Conservation (phyloP, 2,113 vertebrate genomes). For the Passer domesticus region DNA sequence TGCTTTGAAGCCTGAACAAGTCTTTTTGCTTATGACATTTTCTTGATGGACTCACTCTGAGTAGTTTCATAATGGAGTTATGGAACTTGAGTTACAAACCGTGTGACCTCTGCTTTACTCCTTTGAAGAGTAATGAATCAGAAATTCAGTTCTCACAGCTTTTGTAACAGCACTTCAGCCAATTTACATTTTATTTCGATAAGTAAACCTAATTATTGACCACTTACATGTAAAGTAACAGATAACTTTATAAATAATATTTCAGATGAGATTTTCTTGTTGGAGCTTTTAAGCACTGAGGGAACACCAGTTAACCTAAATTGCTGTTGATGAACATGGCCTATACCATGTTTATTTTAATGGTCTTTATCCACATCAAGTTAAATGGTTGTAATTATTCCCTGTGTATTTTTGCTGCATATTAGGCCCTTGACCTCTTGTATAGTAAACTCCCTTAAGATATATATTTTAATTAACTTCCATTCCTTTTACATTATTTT, state of each 20-base stretch:
- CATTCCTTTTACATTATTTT: background rate
- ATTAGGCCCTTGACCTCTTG: background rate
- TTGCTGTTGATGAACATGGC: background rate
- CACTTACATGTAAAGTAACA: background rate
- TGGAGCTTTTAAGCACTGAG: background rate
- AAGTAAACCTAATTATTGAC: background rate
- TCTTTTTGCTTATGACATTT: background rate
- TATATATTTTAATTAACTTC: background rate
- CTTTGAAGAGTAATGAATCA: background rate
- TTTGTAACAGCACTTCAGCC: background rate
- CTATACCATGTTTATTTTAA: background rate
- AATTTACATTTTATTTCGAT: background rate
- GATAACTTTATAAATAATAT: background rate
- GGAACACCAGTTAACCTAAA: background rate
- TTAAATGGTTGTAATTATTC: background rate
- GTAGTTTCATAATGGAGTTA: background rate
- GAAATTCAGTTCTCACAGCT: background rate
- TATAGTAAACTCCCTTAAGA: background rate
- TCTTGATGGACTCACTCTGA: background rate
- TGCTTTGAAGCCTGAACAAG: constrained; percentile 18
- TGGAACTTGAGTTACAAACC: background rate
- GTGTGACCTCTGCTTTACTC: background rate
- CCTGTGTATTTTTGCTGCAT: background rate
- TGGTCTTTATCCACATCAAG: background rate
- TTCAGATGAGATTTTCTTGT: background rate